Percentiles rank a stretch among this genome's conserved stretches.
phyloP scores from a whole-genome alignment of 2,113 vertebrate genomes.

The Leucoraja erinaceus region DNA sequence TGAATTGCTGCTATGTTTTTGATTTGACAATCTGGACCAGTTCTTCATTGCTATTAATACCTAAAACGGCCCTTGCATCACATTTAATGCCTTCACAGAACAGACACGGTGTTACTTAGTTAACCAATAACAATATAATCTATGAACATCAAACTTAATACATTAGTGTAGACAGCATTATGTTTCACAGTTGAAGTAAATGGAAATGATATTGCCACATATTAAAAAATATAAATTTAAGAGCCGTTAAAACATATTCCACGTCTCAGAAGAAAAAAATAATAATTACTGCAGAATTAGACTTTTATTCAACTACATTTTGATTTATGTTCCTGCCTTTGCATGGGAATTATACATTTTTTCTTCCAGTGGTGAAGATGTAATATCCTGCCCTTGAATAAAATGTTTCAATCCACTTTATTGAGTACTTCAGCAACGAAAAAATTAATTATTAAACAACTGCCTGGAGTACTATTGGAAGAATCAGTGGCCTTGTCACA shows the following conservation, averaged over 20 bases:
- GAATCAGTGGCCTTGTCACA: conserved; percentile 59
- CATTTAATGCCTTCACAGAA: neutral
- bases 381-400: conserved; percentile 43
- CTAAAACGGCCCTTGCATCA: neutral
- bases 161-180: neutral
- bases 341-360: conserved; percentile 29
- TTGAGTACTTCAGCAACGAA: conserved; percentile 59
- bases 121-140: neutral
- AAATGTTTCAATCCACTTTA: conserved; percentile 63
- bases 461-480: conserved; percentile 58
- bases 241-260: conserved; percentile 20
- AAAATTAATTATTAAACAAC: conserved; percentile 69
- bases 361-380: conserved; percentile 9
- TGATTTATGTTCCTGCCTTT: conserved; percentile 34
- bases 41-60: neutral
- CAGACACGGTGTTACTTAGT: neutral
- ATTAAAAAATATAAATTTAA: conserved; percentile 29
- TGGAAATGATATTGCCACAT: neutral
- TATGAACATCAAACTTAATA: conserved; percentile 6
- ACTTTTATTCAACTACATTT: conserved; percentile 33
- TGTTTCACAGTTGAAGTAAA: neutral
- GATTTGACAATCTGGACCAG: neutral
- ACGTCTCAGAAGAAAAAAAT: neutral
- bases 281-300: conserved; percentile 4
- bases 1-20: too few species aligned